Conservation (phyloP, 2,888 invertebrate genomes). For the Lottia gigantea region DNA sequence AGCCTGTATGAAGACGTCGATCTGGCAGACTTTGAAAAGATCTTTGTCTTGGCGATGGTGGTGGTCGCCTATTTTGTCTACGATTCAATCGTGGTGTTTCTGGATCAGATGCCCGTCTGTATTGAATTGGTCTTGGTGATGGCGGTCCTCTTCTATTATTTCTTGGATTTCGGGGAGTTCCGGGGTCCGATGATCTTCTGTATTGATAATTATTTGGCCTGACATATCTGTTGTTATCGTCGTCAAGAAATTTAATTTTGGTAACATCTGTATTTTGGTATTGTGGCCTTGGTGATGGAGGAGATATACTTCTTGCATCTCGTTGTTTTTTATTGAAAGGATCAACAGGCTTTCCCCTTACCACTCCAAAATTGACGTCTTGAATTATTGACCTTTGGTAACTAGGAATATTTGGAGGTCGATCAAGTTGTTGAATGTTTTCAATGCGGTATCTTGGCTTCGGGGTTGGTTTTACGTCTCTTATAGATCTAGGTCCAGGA, state of each 20-base stretch:
- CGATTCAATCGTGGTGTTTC: not conserved
- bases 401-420: too few relatives aligned
- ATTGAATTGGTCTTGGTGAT: not conserved
- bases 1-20: not conserved
- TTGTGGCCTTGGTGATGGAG: not conserved
- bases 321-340: too few relatives aligned
- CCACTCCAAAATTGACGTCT: too few relatives aligned
- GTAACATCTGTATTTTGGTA: not conserved
- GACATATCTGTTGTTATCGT: not conserved
- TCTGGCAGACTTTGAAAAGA: not conserved
- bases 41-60: not conserved
- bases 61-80: not conserved
- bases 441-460: not conserved
- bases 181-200: not conserved
- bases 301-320: too few relatives aligned
- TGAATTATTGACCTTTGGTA: too few relatives aligned
- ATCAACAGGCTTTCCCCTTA: too few relatives aligned
- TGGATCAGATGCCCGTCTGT: not conserved
- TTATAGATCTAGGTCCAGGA: not conserved
- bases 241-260: not conserved
- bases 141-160: not conserved
- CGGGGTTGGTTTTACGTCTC: not conserved
- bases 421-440: not conserved
- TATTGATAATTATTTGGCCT: not conserved
- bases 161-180: not conserved